Evolutionary conservation across 1,140 invertebrate species (phyloP).

Genomic region (Ganaspis sp.): DNA sequence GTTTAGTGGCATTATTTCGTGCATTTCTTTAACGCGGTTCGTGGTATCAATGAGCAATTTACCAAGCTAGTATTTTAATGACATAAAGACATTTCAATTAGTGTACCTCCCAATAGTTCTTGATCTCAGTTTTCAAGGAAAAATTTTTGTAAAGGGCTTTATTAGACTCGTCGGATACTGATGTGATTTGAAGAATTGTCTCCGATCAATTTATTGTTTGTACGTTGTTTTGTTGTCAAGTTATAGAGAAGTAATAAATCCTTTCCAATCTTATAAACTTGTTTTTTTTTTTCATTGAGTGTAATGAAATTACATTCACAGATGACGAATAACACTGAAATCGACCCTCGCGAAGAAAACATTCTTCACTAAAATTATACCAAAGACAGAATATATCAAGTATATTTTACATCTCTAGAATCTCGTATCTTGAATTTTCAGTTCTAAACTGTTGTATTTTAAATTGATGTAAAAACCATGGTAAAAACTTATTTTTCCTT

Average conservation of each 20-base stretch:
- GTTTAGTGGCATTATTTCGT: neutral
- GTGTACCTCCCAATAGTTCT: neutral
- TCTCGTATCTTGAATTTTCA: no score
- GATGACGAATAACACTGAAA: no score
- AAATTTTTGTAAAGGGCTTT: slow-evolving; percentile 3
- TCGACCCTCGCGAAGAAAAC: no score
- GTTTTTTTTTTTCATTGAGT: neutral
- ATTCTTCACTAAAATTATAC: no score
- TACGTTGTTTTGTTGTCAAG: slow-evolving; percentile 24
- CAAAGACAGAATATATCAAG: no score
- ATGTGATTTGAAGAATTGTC: slow-evolving; percentile 1
- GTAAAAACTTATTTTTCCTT: no score
- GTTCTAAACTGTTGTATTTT: no score
- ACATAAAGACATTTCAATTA: neutral
- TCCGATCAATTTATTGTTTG: slow-evolving; percentile 12
- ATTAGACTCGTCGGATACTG: neutral
- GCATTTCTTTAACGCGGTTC: neutral
- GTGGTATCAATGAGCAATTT: neutral
- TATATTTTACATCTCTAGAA: no score
- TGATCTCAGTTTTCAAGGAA: slow-evolving; percentile 9
- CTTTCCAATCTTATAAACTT: neutral
- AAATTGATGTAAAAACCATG: no score
- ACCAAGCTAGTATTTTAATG: slow-evolving; percentile 9
- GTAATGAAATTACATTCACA: no score
- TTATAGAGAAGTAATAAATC: slow-evolving; percentile 8